Percentiles rank a stretch among this genome's conserved stretches.
phyloP scores from a whole-genome alignment of 2,888 invertebrate species.

The Drosophila borborema region DNA sequence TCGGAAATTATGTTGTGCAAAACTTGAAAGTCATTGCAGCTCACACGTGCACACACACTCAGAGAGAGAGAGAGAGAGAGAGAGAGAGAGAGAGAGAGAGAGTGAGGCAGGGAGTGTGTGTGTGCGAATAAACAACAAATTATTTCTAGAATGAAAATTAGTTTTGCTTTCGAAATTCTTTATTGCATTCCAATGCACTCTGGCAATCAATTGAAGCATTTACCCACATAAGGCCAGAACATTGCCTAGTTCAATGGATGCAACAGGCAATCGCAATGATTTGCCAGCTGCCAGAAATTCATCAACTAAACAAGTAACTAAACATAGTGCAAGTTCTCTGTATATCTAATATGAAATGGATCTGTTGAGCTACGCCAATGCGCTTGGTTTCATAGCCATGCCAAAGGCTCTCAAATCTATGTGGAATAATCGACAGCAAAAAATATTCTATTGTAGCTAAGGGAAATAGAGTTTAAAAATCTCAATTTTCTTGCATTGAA shows the following conservation, averaged over 20 bases:
- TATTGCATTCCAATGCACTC: slow-evolving; percentile 29
- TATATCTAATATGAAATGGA: too few relatives aligned
- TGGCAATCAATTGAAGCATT: slow-evolving; percentile 30
- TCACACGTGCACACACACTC: slow-evolving; percentile 4
- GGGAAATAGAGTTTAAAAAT: background rate
- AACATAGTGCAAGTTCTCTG: background rate
- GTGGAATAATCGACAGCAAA: background rate
- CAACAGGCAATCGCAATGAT: slow-evolving; percentile 4
- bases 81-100: too few relatives aligned
- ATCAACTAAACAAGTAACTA: background rate
- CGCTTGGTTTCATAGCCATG: background rate
- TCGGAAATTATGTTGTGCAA: slow-evolving; percentile 53
- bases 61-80: too few relatives aligned
- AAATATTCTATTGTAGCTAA: background rate
- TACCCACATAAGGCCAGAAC: slow-evolving; percentile 1
- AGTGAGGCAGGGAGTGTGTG: too few relatives aligned
- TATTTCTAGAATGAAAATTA: slow-evolving; percentile 67
- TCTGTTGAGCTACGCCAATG: too few relatives aligned
- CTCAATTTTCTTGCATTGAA: background rate
- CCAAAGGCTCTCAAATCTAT: background rate
- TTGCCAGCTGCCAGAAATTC: background rate
- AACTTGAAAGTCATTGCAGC: slow-evolving; percentile 50
- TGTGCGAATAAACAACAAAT: slow-evolving; percentile 48
- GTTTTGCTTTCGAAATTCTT: slow-evolving; percentile 42
- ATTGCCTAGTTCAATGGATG: slow-evolving; percentile 5